These are phyloP conservation scores for Artemia sinica DNA, from an alignment of 2,888 invertebrate genomes.

Conservation along the genomic window DNA sequence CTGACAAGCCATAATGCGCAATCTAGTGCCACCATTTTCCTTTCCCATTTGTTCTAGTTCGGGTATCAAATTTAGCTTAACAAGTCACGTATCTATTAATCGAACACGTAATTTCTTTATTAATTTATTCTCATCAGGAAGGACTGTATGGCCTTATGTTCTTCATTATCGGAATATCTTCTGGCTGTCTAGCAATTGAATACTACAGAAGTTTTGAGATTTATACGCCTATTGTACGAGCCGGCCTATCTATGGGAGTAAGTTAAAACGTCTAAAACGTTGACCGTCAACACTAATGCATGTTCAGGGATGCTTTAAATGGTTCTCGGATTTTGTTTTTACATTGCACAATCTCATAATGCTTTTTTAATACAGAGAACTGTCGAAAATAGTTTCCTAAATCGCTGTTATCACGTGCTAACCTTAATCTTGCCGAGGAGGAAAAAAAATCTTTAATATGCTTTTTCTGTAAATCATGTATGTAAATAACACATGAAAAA, in stretches of 20 bases:
- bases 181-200: conserved; percentile 16
- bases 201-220: conserved; percentile 11
- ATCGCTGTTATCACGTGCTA: not conserved
- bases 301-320: not conserved
- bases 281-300: not conserved
- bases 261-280: not conserved
- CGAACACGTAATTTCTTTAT: no score
- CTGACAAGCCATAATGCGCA: no score
- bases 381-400: not conserved
- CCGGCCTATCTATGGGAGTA: conserved; percentile 17
- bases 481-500: no score
- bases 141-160: conserved; percentile 1
- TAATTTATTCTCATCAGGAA: conserved; percentile 5
- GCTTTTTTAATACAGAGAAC: not conserved
- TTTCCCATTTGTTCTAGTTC: no score
- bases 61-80: no score
- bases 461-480: no score
- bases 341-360: not conserved
- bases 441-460: no score
- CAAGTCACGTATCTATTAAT: no score
- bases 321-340: conserved; percentile 14
- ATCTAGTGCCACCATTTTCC: no score
- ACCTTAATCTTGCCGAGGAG: no score
- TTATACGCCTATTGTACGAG: conserved; percentile 15
- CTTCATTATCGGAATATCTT: conserved; percentile 6